Evolutionary conservation across 2,113 vertebrate species (phyloP), one percentile per base, ranked within the genome.

Genomic region (Periophthalmodon schlosseri): DNA sequence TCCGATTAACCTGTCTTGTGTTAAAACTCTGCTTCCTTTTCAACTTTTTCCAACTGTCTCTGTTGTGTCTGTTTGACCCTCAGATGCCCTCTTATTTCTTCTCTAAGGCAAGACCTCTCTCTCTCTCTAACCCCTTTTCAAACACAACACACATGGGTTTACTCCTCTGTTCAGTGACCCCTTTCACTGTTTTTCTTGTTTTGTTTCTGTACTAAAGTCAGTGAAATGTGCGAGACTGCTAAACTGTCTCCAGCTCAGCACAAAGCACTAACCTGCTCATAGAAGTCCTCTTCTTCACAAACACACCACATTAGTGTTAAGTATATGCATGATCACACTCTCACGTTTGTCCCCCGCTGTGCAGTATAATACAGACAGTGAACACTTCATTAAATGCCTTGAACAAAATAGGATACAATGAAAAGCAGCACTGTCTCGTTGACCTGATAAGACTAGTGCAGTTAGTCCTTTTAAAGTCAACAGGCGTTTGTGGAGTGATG

Each of bases 31-130:
- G 76, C 77, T 80, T 87, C 84, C 86, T 87, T 83, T 86, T 73
- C 70, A 70, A 80, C 81, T 74, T 87, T 83, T 74, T 90, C 87
- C 86, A 86, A 91, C 88, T 87, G 87, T 92, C 82, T 89, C 84
- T 90, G 90, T 92, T 90, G 84, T 93, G 91, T 93, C 84, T 93
- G 79, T 90, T 90, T 87, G 91, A 90, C 93, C 82, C 86, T 90
- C 93, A 94, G 91, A 93, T 91, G 87, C 91, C 87, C 92, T 92
- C 89, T 93, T 95, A 91, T 93, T 94, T 92, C 88, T 94, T 92
- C 93, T 93, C 88, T 76, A 94, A 94, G 94, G 90, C 92, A 94
- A 92, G 88, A 91, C 72, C 85, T 91, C 87, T 89, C 88, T 92
- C 88, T 92, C 90, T 91, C 88, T 90, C 87, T 91, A 81, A 80